Percentiles rank a stretch among this genome's conserved stretches.
phyloP scores from a whole-genome alignment of 2,113 vertebrate genomes.

The Sylvietta virens region DNA sequence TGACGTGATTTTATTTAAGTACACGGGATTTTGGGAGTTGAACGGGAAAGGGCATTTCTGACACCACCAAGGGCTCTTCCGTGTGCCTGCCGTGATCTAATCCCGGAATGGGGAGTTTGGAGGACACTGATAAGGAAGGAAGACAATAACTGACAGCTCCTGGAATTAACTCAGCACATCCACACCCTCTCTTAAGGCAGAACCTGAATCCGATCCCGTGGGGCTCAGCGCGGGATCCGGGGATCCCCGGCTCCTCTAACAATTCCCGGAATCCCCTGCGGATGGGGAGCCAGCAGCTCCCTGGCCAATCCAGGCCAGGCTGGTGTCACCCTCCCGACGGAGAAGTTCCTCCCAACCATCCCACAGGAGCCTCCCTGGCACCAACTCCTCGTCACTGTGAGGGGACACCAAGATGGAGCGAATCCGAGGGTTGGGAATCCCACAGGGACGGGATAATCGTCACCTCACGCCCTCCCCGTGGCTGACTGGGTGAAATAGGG shows the following conservation, averaged over 20 bases:
- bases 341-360: neutral
- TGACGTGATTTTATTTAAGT: neutral
- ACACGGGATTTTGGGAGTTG: neutral
- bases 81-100: accelerated
- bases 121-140: neutral
- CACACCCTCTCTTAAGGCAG: accelerated
- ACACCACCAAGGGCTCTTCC: neutral
- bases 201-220: neutral
- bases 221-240: neutral
- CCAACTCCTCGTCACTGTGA: accelerated
- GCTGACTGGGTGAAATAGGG: accelerated
- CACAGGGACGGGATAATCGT: accelerated
- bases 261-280: neutral
- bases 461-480: accelerated
- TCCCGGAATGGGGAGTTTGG: neutral
- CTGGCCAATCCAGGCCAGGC: neutral
- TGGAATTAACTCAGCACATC: neutral
- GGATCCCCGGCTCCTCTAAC: no score
- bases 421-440: neutral
- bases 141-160: no score
- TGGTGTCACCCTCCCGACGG: accelerated
- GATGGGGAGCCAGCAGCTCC: neutral
- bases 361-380: neutral
- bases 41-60: accelerated
- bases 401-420: neutral